Percentiles rank a stretch among this genome's conserved stretches.
Conservation (phyloP, 2,888 invertebrate genomes). For the Epinotia ramella region DNA sequence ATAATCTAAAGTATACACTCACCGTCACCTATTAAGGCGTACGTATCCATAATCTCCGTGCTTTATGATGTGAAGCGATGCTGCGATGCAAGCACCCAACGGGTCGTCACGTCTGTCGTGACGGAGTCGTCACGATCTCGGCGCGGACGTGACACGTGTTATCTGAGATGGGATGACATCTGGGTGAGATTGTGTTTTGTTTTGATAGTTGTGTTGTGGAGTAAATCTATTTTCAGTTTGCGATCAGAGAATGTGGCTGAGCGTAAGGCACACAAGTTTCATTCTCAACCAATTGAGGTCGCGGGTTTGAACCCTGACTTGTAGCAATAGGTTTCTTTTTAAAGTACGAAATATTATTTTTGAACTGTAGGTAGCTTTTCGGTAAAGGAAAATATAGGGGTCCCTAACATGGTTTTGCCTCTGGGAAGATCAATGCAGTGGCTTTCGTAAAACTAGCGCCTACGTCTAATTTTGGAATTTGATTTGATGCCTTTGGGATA, state of each 20-base stretch:
- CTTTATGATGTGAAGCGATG: constrained; percentile 34
- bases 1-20: neutral
- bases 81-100: constrained; percentile 25
- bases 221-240: neutral
- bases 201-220: neutral
- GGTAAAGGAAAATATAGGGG: no score
- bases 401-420: no score
- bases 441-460: no score
- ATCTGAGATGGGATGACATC: constrained; percentile 41
- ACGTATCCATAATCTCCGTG: constrained; percentile 35
- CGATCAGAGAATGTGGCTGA: neutral
- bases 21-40: constrained; percentile 17
- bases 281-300: no score
- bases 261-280: no score
- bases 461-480: no score
- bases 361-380: no score
- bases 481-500: no score
- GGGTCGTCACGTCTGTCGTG: constrained; percentile 41
- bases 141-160: constrained; percentile 36
- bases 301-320: no score
- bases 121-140: constrained; percentile 41
- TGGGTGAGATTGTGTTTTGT: constrained; percentile 33
- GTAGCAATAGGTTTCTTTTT: no score
- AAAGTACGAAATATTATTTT: no score
- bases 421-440: no score